These are phyloP conservation scores for Elephantulus edwardii DNA, from an alignment of 2,113 vertebrate genomes.

Conservation along the genomic window DNA sequence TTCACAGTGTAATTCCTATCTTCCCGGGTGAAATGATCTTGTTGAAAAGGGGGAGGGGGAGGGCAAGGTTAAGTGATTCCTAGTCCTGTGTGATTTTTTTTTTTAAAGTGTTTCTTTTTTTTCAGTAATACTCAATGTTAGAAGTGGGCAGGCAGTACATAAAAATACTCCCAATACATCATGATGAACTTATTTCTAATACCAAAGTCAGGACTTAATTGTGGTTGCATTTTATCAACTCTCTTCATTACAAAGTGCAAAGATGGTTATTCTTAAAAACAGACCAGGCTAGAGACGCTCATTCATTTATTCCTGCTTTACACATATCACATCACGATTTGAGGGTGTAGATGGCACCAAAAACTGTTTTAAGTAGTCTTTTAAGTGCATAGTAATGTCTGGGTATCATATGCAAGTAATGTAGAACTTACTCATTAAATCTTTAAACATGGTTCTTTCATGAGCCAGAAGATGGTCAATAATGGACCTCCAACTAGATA, in stretches of 20 bases:
- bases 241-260: background rate
- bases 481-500: slow-evolving; percentile 93
- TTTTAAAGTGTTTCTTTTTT: background rate
- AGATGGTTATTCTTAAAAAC: too few species aligned
- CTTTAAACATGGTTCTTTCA: slow-evolving; percentile 99
- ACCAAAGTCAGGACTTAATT: background rate
- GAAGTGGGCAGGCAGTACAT: background rate
- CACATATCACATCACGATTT: rapidly evolving
- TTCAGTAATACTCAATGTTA: background rate
- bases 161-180: background rate
- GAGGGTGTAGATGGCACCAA: rapidly evolving
- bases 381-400: background rate
- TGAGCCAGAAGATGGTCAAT: slow-evolving; percentile 97
- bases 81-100: background rate
- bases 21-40: background rate
- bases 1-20: background rate
- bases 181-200: background rate
- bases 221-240: too few species aligned
- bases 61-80: background rate
- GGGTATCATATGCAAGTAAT: background rate
- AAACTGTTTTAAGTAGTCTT: background rate
- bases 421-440: slow-evolving; percentile 95
- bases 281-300: rapidly evolving
- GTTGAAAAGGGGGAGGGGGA: background rate
- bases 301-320: background rate